These are phyloP conservation scores for Catharus fuscescens DNA, from an alignment of 2,113 vertebrate genomes.

Conservation along the genomic window DNA sequence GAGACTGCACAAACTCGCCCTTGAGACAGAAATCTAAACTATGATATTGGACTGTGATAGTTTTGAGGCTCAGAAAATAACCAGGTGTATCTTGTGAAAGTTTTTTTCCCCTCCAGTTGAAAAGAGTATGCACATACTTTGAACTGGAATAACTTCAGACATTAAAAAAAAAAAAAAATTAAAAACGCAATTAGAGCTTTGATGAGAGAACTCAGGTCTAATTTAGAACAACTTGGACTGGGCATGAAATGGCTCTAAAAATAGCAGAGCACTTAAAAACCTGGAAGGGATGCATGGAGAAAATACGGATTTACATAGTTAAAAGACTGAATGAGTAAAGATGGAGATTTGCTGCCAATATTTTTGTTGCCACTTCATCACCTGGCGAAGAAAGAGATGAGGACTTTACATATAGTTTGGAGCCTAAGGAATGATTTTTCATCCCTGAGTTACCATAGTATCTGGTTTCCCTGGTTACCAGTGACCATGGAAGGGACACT, in stretches of 20 bases:
- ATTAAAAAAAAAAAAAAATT: background rate
- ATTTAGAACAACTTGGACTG: background rate
- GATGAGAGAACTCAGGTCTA: background rate
- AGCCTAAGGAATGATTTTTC: slow-evolving; percentile 49
- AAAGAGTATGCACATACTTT: background rate
- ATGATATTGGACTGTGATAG: background rate
- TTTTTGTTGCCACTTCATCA: slow-evolving; percentile 28
- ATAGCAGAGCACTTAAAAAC: background rate
- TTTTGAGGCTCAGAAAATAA: background rate
- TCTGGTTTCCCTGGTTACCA: slow-evolving; percentile 81
- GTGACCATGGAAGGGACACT: slow-evolving; percentile 73
- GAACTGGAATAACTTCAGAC: background rate
- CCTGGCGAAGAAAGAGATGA: slow-evolving; percentile 26
- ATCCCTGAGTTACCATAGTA: slow-evolving; percentile 77
- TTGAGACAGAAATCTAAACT: background rate
- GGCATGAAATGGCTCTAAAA: background rate
- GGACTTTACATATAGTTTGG: slow-evolving; percentile 19
- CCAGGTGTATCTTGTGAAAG: background rate
- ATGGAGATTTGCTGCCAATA: background rate
- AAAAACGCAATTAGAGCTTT: background rate
- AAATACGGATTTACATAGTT: slow-evolving; percentile 2
- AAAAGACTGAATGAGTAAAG: background rate
- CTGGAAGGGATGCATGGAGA: background rate
- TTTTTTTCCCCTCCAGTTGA: accelerated
- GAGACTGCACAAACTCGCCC: background rate